These are phyloP conservation scores for Cephus rjabovi DNA, from an alignment of 2,888 invertebrate genomes.

Conservation along the genomic window DNA sequence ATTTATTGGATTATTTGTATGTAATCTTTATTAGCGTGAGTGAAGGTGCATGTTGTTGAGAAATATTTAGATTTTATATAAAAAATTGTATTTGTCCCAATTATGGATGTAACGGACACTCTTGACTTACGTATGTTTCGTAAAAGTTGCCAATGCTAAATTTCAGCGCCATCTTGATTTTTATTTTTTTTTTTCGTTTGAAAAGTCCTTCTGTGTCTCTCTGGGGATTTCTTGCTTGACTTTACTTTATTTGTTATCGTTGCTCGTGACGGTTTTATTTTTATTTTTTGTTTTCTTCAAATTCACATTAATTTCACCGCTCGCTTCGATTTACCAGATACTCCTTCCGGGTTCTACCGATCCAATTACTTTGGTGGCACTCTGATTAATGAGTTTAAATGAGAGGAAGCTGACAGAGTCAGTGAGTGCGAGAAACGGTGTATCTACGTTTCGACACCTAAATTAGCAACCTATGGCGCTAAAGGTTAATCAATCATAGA, in stretches of 20 bases:
- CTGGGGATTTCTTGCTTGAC: background rate
- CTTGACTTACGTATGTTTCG: conserved; percentile 61
- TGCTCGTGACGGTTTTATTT: conserved; percentile 24
- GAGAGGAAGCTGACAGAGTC: conserved; percentile 36
- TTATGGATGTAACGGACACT: background rate
- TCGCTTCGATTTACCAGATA: background rate
- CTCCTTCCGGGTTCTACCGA: conserved; percentile 27
- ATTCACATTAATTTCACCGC: background rate
- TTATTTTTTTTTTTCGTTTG: background rate
- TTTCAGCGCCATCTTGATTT: conserved; percentile 51
- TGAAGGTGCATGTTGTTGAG: background rate
- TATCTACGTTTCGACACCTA: conserved; percentile 51
- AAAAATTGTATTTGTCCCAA: background rate
- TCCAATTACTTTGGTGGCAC: conserved; percentile 52
- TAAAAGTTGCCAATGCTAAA: conserved; percentile 62
- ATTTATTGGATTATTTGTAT: background rate
- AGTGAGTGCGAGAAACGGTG: conserved; percentile 31
- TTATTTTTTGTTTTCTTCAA: background rate
- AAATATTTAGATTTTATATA: background rate
- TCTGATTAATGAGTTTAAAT: conserved; percentile 58
- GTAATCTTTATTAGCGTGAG: background rate
- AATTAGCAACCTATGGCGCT: conserved; percentile 64
- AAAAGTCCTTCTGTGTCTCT: background rate
- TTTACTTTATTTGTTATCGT: conserved; percentile 18
- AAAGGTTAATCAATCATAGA: conserved; percentile 61